Conservation (phyloP, 2,113 vertebrate genomes). For the Rallus limicola region DNA sequence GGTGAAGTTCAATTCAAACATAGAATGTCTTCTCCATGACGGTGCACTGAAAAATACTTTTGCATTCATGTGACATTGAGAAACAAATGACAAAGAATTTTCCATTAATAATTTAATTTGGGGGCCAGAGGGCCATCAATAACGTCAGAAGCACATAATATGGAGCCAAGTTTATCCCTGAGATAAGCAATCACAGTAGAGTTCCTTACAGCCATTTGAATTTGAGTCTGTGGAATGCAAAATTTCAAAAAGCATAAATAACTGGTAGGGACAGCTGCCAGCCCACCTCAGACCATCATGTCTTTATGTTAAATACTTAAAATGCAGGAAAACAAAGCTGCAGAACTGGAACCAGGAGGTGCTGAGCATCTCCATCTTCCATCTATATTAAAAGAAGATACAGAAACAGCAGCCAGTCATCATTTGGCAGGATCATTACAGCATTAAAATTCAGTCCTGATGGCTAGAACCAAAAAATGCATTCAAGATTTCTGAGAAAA, state of each 20-base stretch:
- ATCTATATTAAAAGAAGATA: neutral
- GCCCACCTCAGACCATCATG: neutral
- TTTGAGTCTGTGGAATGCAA: neutral
- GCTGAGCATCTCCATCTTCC: neutral
- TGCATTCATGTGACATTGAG: conserved; percentile 58
- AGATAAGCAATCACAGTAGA: conserved; percentile 26
- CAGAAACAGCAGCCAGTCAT: neutral
- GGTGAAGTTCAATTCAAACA: neutral
- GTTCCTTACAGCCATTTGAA: neutral
- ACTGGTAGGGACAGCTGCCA: neutral
- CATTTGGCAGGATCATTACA: neutral
- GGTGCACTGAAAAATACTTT: conserved; percentile 34
- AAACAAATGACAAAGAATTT: conserved; percentile 59
- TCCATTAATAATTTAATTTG: conserved; percentile 60
- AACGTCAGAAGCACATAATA: conserved; percentile 21
- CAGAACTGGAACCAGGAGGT: neutral
- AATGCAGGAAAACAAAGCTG: neutral
- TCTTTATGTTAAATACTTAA: neutral
- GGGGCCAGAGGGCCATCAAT: conserved; percentile 32
- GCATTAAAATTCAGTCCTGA: neutral
- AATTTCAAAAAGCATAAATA: neutral
- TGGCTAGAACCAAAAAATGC: neutral
- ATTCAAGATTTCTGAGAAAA: neutral
- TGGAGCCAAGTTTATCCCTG: conserved; percentile 29
- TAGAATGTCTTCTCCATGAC: conserved; percentile 26